Base-by-base conservation (phyloP, 2,113 vertebrate genomes). In the Mustelus asterias region DNA sequence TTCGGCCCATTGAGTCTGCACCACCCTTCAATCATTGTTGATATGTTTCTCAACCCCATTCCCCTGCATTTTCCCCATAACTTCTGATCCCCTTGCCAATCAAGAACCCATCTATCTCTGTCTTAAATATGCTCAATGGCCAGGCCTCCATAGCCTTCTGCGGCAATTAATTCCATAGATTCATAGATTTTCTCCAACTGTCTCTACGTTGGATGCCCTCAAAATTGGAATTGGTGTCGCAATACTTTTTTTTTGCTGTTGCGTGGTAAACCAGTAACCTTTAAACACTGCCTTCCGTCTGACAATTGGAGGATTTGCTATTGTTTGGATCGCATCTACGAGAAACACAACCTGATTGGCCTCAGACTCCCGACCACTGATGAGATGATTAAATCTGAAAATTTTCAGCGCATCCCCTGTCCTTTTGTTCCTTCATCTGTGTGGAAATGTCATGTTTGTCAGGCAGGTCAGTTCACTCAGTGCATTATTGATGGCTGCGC, bases 331-430 rank as follows among this genome's bases (percentile, higher is more conserved):
- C 14, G 6, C 44, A 29, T 95, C 26, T 95, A 41, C 11, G 29
- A 69, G 41, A 24, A 70, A 41, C 24, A 58, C 37, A 70, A 22
- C n/a, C 18, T 93, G 89, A 41, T 67, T 65, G 93, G 26, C 70
- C 41, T 48, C 94, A 29, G 29, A 6, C 24, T 48, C 41, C 69
- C 41, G 18, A 44, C 18, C 94, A 72, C 41, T 44, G 65, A 69
- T 69, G 92, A 95, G 11, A 16, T 95, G 67, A 95, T 95, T 72
- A 95, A 37, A 54, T 95, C 29, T 95, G 67, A 72, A 29, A 4
- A 26, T 33, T 95, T 70, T 95, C 94, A 95, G 69, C 44, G 33
- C 11, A 72, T 44, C 13, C 69, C 5, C 72, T 29, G 44, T 72
- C 41, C 24, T 95, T 72, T 70, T 72, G 41, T 95, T 95, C 41